phyloP scores from a whole-genome alignment of 2,888 invertebrate genomes.

The Bimastos eiseni region DNA sequence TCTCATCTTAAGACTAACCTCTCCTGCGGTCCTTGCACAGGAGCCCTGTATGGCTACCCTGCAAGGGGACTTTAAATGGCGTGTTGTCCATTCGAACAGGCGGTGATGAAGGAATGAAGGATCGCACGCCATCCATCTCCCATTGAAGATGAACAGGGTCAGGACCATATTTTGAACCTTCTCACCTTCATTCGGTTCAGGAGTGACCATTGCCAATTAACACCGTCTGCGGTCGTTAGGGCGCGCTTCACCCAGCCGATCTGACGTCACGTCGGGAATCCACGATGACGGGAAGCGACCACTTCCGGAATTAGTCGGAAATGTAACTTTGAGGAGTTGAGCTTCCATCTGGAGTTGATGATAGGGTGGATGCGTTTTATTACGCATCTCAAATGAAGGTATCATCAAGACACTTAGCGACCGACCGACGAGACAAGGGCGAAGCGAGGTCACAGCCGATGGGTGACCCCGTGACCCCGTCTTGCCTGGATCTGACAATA shows the following conservation, averaged over 20 bases:
- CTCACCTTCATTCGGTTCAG: not conserved
- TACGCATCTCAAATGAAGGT: not conserved
- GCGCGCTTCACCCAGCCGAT: not conserved
- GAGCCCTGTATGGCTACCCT: no score
- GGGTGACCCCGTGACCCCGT: no score
- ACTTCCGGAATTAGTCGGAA: not conserved
- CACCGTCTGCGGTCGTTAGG: no score
- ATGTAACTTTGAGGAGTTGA: not conserved
- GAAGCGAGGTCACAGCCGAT: not conserved
- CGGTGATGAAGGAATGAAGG: no score
- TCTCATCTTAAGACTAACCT: no score
- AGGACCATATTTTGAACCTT: no score
- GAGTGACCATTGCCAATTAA: not conserved
- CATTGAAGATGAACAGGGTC: no score
- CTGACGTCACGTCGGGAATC: not conserved
- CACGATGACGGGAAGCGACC: not conserved
- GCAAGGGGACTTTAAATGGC: no score
- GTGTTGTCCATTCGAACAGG: no score
- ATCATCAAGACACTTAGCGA: not conserved
- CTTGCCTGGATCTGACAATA: no score
- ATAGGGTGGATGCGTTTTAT: not conserved
- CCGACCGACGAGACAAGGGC: not conserved
- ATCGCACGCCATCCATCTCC: no score
- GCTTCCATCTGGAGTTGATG: not conserved
- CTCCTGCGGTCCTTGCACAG: no score